Evolutionary conservation across 2,888 invertebrate genomes (phyloP), one percentile per base, ranked within the genome.

Genomic region (Spatulosminthurus flaviceps): DNA sequence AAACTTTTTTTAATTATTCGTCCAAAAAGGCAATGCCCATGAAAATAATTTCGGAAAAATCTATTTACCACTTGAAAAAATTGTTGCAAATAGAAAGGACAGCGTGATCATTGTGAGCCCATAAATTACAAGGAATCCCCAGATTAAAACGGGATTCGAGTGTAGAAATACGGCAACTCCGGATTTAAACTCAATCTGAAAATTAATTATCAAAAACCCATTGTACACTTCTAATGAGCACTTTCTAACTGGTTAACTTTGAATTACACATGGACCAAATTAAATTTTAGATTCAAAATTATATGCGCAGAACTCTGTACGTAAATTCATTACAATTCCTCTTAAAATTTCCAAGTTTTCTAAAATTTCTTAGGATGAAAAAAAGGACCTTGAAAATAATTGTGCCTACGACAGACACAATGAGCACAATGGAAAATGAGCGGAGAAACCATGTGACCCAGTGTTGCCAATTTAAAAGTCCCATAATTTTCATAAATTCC

Each of bases 11-110:
- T n/a, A n/a, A 34, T 34, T 9, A 34, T 7, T 34, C 34, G 5
- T 9, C 34, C 9, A 4, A 34, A 34, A 34, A 4, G 5, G 9
- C 34, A 7, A 34, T 9, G 5, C 34, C 4, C 60, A 60, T 60
- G 4, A 9, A 60, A 4, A 60, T 9, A 60, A 60, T 60, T 60
- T 5, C 21, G 19, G 19, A 19, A 60, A 60, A 21, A 22, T 26
- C 4, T 22, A 67, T 22, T 76, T 43, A 77, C 70, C 70, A 11
- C 64, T 67, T 22, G 92, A 92, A 88, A 95, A 95, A 84, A 95
- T 91, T 0, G 92, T 92, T 84, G 94, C 93, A 79, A 95, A 88
- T 89, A 93, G 91, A 87, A 95, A 95, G 86, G 92, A 92, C 87
- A 94, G 93, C 69, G 91, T 92, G 83, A 95, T 93, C 67, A 91